Conservation (phyloP, 2,888 invertebrate genomes). For the Minunthozetes semirufus region DNA sequence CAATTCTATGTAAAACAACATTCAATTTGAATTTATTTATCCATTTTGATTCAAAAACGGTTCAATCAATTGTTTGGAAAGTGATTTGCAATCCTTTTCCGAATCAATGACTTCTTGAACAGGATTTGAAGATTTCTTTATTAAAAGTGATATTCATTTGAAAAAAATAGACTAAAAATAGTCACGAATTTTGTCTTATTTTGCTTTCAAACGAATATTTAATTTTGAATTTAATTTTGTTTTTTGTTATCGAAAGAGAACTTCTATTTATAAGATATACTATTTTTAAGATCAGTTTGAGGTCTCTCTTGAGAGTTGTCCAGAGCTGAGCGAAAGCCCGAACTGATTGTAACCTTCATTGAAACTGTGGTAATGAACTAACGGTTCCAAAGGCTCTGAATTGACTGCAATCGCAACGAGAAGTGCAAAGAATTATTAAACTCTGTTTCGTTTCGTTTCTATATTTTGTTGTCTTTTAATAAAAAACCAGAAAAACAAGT, state of each 20-base stretch:
- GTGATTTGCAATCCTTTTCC: not conserved
- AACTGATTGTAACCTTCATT: slow-evolving; percentile 12
- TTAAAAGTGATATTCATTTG: not conserved
- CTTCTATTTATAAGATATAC: slow-evolving; percentile 17
- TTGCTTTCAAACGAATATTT: not conserved
- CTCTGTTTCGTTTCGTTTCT: not conserved
- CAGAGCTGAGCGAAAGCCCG: not conserved
- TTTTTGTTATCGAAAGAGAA: slow-evolving; percentile 19
- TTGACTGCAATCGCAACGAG: not conserved
- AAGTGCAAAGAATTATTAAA: not conserved
- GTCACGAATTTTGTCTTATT: not conserved
- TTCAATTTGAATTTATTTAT: too few species aligned
- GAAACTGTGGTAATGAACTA: slow-evolving; percentile 19
- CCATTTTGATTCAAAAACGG: too few species aligned
- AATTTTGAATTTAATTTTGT: not conserved
- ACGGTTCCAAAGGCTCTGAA: not conserved
- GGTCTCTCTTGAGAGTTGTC: not conserved
- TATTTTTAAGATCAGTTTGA: slow-evolving; percentile 16
- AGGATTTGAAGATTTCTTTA: not conserved
- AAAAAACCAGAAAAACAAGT: slow-evolving; percentile 22
- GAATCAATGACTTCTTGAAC: not conserved
- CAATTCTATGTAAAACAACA: too few species aligned
- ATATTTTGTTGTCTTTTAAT: not conserved
- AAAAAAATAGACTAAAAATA: not conserved
- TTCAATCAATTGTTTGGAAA: too few species aligned